A percentile compares a stretch with the other conserved stretches of the same genome.
Conservation (phyloP, 2,888 invertebrate species). For the Ornithoptera priamus region DNA sequence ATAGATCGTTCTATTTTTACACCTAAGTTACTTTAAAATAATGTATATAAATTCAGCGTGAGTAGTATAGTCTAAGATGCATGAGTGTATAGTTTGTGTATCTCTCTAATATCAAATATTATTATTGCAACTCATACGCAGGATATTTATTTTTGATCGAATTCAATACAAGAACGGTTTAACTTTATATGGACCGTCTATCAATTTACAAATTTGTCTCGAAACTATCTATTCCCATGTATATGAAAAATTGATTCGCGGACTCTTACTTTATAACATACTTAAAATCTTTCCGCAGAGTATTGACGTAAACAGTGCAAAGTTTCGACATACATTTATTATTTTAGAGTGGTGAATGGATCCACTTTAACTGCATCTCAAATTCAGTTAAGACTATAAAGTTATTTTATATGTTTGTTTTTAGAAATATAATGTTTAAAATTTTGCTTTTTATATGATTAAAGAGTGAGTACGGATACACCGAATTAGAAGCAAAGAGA, state of each 20-base stretch:
- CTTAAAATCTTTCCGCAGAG: constrained; percentile 6
- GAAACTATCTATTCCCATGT: background rate
- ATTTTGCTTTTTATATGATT: no score
- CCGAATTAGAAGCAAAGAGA: no score
- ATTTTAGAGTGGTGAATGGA: background rate
- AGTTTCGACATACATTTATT: constrained; percentile 5
- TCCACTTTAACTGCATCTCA: background rate
- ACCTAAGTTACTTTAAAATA: no score
- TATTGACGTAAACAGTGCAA: constrained; percentile 5
- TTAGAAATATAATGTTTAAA: background rate
- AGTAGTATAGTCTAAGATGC: no score
- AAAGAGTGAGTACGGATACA: no score
- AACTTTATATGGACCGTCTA: background rate
- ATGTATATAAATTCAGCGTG: no score
- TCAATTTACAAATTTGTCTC: background rate
- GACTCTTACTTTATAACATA: constrained; percentile 2
- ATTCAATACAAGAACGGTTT: no score
- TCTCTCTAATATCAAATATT: no score
- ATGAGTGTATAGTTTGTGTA: no score
- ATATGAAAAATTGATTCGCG: background rate
- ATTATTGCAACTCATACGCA: no score
- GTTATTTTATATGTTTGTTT: background rate
- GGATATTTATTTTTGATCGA: no score
- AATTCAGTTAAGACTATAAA: background rate
- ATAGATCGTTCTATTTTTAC: no score